Conservation (phyloP, 2,888 invertebrate species). For the Hololepta plana region DNA sequence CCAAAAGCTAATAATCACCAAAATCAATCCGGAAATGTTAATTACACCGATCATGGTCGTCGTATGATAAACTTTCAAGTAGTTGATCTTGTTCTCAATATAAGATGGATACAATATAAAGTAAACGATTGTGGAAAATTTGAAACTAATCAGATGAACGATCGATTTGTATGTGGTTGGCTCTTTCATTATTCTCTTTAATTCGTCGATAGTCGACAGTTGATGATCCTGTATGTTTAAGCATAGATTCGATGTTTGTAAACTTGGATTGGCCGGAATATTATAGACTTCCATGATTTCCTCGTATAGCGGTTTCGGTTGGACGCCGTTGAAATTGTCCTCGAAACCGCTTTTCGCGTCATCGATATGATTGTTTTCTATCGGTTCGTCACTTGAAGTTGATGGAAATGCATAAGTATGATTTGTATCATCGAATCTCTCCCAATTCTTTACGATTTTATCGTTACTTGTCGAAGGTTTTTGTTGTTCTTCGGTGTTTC, state of each 20-base stretch:
- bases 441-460: constrained; percentile 13
- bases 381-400: background rate
- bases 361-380: constrained; percentile 14
- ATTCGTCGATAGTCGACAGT: constrained; percentile 5
- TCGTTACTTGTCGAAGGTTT: constrained; percentile 1
- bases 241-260: too few species aligned
- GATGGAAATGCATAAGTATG: constrained; percentile 1
- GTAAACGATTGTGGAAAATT: constrained; percentile 33
- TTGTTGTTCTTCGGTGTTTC: constrained; percentile 7
- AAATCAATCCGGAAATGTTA: constrained; percentile 13
- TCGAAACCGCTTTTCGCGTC: constrained; percentile 27
- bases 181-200: constrained; percentile 15
- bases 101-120: constrained; percentile 34
- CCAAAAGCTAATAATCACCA: constrained; percentile 17
- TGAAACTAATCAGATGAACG: constrained; percentile 32
- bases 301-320: too few species aligned
- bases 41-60: constrained; percentile 9
- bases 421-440: constrained; percentile 15
- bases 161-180: constrained; percentile 35
- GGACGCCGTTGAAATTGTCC: constrained; percentile 15
- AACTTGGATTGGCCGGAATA: too few species aligned
- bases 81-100: constrained; percentile 22
- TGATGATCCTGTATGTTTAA: too few species aligned
- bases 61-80: constrained; percentile 15
- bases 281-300: too few species aligned